Evolutionary conservation across 2,113 vertebrate species (phyloP).

Genomic region (Thermophis baileyi): DNA sequence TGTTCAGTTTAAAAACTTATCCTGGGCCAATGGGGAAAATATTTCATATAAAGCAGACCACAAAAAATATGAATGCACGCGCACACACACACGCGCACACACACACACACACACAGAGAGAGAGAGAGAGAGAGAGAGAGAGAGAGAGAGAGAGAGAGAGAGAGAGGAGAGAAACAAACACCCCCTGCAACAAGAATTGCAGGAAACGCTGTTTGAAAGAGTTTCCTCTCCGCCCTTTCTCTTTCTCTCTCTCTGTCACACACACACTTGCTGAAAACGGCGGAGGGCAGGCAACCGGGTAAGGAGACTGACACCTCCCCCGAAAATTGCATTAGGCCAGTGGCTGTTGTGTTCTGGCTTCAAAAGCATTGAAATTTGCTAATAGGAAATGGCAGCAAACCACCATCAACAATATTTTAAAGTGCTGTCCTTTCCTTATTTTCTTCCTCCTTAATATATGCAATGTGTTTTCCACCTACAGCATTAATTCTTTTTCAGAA

Average conservation of each 20-base stretch:
- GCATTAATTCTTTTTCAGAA: neutral
- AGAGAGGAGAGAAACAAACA: no score
- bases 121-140: no score
- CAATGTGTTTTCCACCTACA: neutral
- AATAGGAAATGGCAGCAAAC: slow-evolving; percentile 3
- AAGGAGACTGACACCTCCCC: no score
- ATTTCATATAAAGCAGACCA: slow-evolving; percentile 37
- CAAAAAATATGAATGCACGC: slow-evolving; percentile 36
- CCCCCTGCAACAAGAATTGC: no score
- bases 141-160: no score
- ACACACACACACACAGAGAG: neutral
- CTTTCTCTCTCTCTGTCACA: no score
- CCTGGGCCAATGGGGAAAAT: slow-evolving; percentile 45
- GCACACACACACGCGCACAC: neutral
- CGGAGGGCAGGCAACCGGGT: no score
- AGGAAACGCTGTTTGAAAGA: no score
- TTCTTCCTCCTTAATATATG: neutral
- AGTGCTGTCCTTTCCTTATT: neutral
- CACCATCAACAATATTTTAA: neutral
- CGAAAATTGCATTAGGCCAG: slow-evolving; percentile 39
- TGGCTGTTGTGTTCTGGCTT: slow-evolving; percentile 35
- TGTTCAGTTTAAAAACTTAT: slow-evolving; percentile 57
- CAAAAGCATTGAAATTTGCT: slow-evolving; percentile 51
- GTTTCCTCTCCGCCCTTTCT: no score
- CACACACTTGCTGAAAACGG: no score